Evolutionary conservation across 2,113 vertebrate species (phyloP).

Genomic region (Nothobranchius furzeri): DNA sequence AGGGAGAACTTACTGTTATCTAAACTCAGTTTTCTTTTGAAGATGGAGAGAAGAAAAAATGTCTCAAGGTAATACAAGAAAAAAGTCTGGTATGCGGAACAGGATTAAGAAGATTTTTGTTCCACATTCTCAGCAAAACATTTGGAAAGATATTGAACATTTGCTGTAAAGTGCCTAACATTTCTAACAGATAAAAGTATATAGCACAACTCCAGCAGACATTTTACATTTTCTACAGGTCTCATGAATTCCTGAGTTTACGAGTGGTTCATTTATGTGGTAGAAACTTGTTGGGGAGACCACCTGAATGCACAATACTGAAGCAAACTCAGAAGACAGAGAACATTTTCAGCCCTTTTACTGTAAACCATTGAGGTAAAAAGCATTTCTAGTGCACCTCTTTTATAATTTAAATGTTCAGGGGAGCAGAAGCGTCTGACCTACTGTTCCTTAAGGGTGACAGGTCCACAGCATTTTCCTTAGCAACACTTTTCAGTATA

Average conservation of each 20-base stretch:
- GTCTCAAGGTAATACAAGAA: background rate
- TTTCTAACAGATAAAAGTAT: too few relatives aligned
- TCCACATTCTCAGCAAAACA: too few relatives aligned
- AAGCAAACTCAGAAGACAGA: background rate
- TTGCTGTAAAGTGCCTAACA: too few relatives aligned
- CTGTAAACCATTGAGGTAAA: background rate
- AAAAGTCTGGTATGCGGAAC: background rate
- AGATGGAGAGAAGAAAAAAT: background rate
- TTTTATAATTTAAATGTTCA: slow-evolving; percentile 15
- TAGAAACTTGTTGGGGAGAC: too few relatives aligned
- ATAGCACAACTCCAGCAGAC: too few relatives aligned
- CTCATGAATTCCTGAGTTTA: too few relatives aligned
- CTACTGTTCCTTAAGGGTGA: slow-evolving; percentile 24
- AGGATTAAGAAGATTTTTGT: too few relatives aligned
- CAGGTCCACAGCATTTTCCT: slow-evolving; percentile 12
- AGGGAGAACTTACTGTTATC: background rate
- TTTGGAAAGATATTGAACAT: too few relatives aligned
- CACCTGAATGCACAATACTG: background rate
- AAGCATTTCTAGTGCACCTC: slow-evolving; percentile 1
- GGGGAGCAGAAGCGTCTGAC: background rate
- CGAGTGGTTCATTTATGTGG: too few relatives aligned
- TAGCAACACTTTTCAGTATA: slow-evolving; percentile 24
- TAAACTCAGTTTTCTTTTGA: background rate
- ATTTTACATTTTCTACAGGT: too few relatives aligned
- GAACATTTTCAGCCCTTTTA: background rate